Conservation (phyloP, 2,888 invertebrate species). For the Meteorus cinctellus region DNA sequence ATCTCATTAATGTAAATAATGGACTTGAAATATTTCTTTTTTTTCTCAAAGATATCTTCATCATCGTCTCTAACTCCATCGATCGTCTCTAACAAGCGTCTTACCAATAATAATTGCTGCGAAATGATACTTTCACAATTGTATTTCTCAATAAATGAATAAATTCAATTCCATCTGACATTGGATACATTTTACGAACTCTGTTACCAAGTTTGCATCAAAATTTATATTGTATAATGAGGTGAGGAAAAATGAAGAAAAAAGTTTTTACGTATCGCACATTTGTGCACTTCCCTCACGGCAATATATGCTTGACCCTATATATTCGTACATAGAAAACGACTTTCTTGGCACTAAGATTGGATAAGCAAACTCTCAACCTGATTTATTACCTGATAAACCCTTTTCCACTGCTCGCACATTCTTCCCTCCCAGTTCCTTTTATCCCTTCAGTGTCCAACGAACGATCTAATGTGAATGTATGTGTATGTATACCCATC, state of each 20-base stretch:
- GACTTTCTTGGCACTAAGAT: slow-evolving; percentile 34
- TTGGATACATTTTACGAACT: background rate
- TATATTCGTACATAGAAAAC: background rate
- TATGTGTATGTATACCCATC: slow-evolving; percentile 16
- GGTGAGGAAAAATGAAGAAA: slow-evolving; percentile 4
- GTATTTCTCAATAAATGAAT: background rate
- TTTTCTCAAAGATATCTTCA: no score
- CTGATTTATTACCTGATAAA: slow-evolving; percentile 43
- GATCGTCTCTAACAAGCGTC: background rate
- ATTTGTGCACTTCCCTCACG: background rate
- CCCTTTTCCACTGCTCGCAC: slow-evolving; percentile 32
- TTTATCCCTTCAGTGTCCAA: slow-evolving; percentile 7
- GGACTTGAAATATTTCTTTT: background rate
- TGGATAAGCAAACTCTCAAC: slow-evolving; percentile 43
- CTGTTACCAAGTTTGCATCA: background rate
- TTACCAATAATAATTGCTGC: background rate
- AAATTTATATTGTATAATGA: background rate
- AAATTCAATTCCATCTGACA: background rate
- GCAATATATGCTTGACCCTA: background rate
- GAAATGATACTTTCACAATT: background rate
- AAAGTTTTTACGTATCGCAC: background rate
- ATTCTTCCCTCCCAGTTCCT: background rate
- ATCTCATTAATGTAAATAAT: background rate
- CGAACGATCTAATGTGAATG: slow-evolving; percentile 18
- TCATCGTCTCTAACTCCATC: no score